Conservation (phyloP, 2,797 vertebrate genomes). For the Eleutherodactylus coqui region DNA sequence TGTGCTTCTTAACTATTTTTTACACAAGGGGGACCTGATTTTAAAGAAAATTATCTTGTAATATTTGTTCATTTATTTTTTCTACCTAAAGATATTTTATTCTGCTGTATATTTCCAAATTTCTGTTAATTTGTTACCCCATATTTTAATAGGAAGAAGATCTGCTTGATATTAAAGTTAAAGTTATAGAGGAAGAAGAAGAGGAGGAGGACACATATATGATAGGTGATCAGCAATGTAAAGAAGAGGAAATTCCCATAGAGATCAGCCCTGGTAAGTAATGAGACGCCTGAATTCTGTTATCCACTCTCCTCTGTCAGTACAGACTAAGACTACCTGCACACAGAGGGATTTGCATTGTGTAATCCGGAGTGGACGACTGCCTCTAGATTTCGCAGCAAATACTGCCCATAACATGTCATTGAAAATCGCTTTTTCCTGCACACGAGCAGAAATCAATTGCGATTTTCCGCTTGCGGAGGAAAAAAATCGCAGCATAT, state of each 20-base stretch:
- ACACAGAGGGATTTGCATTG: too few relatives aligned
- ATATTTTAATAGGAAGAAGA: slow-evolving; percentile 11
- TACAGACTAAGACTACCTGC: background rate
- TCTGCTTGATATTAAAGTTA: background rate
- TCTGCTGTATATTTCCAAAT: background rate
- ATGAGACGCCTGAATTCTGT: background rate
- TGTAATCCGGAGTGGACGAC: too few relatives aligned
- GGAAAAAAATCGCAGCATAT: too few relatives aligned
- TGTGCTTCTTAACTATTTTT: too few relatives aligned
- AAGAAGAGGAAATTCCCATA: background rate
- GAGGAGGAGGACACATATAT: background rate
- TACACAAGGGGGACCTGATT: too few relatives aligned
- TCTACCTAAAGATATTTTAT: background rate
- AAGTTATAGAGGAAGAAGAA: background rate
- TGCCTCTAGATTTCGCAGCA: too few relatives aligned
- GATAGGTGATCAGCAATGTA: background rate
- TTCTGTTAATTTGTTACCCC: background rate
- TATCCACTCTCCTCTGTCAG: background rate
- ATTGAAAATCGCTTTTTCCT: too few relatives aligned
- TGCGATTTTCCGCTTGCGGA: too few relatives aligned
- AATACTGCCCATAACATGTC: too few relatives aligned
- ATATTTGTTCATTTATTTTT: too few relatives aligned
- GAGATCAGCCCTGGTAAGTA: background rate
- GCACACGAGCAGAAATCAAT: too few relatives aligned
- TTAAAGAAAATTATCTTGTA: too few relatives aligned